Evolutionary conservation across 1,140 invertebrate species (phyloP).

Genomic region (Mactra quadrangularis): DNA sequence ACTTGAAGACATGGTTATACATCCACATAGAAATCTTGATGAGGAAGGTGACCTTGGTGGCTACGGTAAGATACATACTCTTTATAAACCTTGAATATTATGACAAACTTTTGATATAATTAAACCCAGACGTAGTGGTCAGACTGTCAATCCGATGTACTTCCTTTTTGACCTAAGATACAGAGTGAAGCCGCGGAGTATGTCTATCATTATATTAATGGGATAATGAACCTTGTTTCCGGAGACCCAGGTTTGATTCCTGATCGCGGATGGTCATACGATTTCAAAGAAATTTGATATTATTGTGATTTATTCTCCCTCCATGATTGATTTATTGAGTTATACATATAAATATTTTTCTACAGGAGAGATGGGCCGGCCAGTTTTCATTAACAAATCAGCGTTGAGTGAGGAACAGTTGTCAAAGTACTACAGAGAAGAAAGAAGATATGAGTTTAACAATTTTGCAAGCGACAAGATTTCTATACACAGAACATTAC

Average conservation of each 20-base stretch:
- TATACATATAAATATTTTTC: not conserved
- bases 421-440: slow-evolving; percentile 94
- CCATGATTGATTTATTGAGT: not conserved
- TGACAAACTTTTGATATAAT: not conserved
- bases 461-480: slow-evolving; percentile 98
- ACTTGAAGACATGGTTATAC: not conserved
- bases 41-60: not conserved
- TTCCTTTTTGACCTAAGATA: no score
- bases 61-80: not conserved
- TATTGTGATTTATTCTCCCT: not conserved
- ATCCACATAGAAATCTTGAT: not conserved
- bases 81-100: not conserved
- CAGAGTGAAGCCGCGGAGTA: no score
- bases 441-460: slow-evolving; percentile 98
- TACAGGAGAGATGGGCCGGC: slow-evolving; percentile 92
- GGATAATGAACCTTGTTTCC: not conserved
- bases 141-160: no score
- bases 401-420: slow-evolving; percentile 90
- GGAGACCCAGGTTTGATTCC: not conserved
- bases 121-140: not conserved
- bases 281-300: not conserved
- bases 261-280: not conserved
- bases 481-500: slow-evolving; percentile 94
- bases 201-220: slow-evolving; percentile 7
- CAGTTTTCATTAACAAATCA: slow-evolving; percentile 92